phyloP scores from a whole-genome alignment of 2,113 vertebrate species.

The Psittacara wagleri region DNA sequence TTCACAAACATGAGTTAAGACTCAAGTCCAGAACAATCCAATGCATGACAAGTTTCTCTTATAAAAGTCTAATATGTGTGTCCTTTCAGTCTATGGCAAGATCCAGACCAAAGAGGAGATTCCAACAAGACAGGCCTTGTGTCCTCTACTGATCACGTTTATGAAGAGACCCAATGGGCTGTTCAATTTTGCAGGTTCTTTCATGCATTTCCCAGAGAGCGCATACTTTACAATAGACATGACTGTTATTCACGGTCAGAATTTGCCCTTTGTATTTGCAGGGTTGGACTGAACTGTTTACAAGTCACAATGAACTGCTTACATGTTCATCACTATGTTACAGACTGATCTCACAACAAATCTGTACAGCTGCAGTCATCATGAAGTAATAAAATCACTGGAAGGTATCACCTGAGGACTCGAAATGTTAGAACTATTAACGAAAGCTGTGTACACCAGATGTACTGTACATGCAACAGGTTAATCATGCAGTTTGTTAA shows the following conservation, averaged over 20 bases:
- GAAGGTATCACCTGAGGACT: background rate
- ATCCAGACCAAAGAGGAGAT: background rate
- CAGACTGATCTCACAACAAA: background rate
- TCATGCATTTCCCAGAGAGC: background rate
- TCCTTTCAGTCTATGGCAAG: background rate
- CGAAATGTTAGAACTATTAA: background rate
- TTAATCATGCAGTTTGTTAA: background rate
- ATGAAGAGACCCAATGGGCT: background rate
- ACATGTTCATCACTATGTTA: background rate
- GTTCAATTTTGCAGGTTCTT: background rate
- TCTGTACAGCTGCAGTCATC: background rate
- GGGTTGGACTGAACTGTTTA: background rate
- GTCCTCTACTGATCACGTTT: background rate
- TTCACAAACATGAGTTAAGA: background rate
- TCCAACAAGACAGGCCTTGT: background rate
- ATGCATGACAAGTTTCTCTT: background rate
- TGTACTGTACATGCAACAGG: background rate
- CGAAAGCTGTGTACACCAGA: background rate
- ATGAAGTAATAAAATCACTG: background rate
- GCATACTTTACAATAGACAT: background rate
- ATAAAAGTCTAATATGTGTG: background rate
- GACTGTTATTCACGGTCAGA: background rate
- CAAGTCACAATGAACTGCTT: background rate
- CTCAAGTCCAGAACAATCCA: background rate
- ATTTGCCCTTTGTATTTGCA: background rate